These are phyloP conservation scores for Malacoraja senta DNA, from an alignment of 2,797 vertebrate genomes.

Conservation along the genomic window DNA sequence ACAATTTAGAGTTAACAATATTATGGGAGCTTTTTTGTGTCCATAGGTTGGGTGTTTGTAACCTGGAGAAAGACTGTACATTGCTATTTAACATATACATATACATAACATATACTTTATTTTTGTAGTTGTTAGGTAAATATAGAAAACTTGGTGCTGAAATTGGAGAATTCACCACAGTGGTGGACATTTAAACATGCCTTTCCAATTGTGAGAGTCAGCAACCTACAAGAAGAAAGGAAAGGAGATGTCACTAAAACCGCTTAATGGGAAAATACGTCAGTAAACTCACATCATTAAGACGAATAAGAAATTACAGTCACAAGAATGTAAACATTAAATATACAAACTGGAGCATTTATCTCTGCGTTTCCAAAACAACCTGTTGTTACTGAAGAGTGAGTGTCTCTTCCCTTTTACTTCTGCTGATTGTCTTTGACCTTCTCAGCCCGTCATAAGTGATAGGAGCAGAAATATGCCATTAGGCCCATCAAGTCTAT, in stretches of 20 bases:
- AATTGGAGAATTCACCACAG: constrained; percentile 54
- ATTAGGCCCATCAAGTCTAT: too few relatives aligned
- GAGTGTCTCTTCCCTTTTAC: background rate
- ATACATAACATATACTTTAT: background rate
- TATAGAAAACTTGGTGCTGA: background rate
- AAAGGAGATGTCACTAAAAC: background rate
- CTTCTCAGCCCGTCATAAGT: background rate
- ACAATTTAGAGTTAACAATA: too few relatives aligned
- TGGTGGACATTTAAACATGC: constrained; percentile 57
- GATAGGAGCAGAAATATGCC: too few relatives aligned
- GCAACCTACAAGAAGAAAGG: constrained; percentile 51
- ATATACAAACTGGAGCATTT: background rate
- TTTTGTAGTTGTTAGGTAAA: background rate
- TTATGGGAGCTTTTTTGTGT: too few relatives aligned
- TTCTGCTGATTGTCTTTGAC: background rate
- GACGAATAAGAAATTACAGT: background rate
- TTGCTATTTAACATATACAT: too few relatives aligned
- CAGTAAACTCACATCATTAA: background rate
- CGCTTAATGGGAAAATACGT: background rate
- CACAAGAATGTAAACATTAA: too few relatives aligned
- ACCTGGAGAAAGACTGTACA: too few relatives aligned
- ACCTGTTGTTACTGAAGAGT: background rate
- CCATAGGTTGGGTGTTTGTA: too few relatives aligned
- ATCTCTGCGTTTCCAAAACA: background rate
- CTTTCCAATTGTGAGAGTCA: constrained; percentile 61